These are phyloP conservation scores for Amphiprion ocellaris DNA, from an alignment of 2,113 vertebrate genomes.

Conservation along the genomic window DNA sequence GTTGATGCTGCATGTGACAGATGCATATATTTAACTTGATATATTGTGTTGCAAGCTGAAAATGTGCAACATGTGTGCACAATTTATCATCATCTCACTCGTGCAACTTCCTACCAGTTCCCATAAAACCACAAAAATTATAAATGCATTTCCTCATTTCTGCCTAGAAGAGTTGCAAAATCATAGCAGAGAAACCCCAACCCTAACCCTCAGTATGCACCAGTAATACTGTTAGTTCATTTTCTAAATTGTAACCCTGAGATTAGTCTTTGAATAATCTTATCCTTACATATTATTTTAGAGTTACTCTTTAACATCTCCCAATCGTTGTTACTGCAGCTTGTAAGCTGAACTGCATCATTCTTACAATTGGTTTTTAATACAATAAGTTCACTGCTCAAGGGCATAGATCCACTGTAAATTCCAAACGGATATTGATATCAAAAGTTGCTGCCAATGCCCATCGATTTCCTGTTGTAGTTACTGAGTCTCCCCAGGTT, in stretches of 20 bases:
- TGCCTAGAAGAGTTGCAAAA: no score
- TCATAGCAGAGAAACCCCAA: no score
- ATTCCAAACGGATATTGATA: not conserved
- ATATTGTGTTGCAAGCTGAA: not conserved
- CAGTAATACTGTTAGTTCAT: no score
- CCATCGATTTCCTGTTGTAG: no score
- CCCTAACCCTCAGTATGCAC: no score
- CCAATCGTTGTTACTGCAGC: no score
- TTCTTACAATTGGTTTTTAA: not conserved
- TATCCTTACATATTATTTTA: not conserved
- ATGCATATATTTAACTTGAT: constrained; percentile 3
- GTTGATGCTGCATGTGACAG: not conserved
- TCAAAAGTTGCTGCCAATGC: not conserved
- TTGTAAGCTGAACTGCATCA: not conserved
- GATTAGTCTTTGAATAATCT: not conserved
- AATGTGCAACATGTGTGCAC: not conserved
- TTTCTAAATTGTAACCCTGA: no score
- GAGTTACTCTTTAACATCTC: no score
- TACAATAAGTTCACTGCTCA: not conserved
- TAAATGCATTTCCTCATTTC: no score
- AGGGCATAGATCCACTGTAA: not conserved
- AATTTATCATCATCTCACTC: not conserved
- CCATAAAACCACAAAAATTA: no score
- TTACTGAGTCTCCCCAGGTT: not conserved
- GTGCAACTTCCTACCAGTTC: no score